Base-by-base conservation (phyloP, 2,888 invertebrate species). In the Ophion ellenae region DNA sequence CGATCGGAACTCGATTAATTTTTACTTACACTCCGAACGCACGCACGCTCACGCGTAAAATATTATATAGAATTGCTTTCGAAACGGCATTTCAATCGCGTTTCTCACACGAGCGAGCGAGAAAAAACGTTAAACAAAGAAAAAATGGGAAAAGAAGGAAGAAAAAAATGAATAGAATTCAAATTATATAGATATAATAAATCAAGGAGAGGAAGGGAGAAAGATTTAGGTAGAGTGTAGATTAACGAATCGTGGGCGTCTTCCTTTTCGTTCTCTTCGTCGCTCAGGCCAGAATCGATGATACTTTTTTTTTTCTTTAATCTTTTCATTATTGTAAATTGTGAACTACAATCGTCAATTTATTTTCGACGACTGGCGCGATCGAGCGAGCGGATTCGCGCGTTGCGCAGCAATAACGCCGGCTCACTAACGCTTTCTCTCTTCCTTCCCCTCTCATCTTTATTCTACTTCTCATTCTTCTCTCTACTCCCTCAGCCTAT, bases 111-210 rank as follows among this genome's bases (percentile, higher is more conserved):
- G 74, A 80, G 79, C 67, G 77, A 85, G 76, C 70, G 77, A 76
- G 81, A 61, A 75, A 24, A 45, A 73, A 63, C 45, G 5, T 14
- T 17, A 53, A 53, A 53, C 11, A 53, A 86, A 77, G 61, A 83
- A 83, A 85, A 87, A 85, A 82, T 77, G 83, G 32, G 61, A 61
- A 45, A 73, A 75, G 53, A 77, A 73, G 70, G 82, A 78, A 83
- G 79, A 84, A 84, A 83, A 85, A 87, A 85, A 82, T 77, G 84
- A 86, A 82, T 84, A 86, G 83, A 85, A 81, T 87, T 87, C 76
- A 82, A 88, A 85, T 88, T 85, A 82, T 78, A 86, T 88, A 86
- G 86, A 78, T 84, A 88, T 88, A 79, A 83, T 83, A 74, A 82
- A 85, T 83, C 69, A 76, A 75, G 83, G 82, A 85, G 80, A 81